These are phyloP conservation scores for Brotogeris chrysoptera DNA, from an alignment of 2,797 vertebrate genomes.

Conservation along the genomic window DNA sequence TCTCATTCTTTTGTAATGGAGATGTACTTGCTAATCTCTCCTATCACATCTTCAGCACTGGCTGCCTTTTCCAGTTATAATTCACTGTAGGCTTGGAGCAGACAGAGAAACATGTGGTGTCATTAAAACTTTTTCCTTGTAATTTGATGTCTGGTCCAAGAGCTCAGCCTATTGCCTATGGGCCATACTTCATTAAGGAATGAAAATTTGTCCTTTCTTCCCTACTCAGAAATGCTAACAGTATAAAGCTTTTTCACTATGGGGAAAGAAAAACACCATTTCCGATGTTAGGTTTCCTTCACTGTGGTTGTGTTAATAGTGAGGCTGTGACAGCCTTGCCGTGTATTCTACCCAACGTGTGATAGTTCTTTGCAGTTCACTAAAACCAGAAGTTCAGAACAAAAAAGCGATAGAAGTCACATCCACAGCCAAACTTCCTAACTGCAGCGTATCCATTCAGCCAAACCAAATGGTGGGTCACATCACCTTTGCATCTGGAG, in stretches of 20 bases:
- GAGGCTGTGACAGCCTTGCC: neutral
- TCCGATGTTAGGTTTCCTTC: neutral
- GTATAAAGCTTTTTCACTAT: neutral
- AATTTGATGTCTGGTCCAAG: neutral
- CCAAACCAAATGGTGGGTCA: neutral
- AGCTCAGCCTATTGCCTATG: neutral
- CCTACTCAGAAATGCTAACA: neutral
- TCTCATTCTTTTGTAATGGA: slow-evolving; percentile 24
- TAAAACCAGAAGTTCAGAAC: neutral
- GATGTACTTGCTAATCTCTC: slow-evolving; percentile 31
- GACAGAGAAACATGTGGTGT: neutral
- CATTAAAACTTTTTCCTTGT: slow-evolving; percentile 1
- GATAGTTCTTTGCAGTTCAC: neutral
- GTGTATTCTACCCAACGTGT: neutral
- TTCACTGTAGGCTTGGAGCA: neutral
- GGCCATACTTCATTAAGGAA: neutral
- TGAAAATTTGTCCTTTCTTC: neutral
- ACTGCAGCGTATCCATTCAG: neutral
- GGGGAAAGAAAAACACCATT: neutral
- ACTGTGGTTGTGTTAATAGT: neutral
- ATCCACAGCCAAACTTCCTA: neutral
- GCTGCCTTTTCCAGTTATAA: slow-evolving; percentile 23
- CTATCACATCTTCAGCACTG: neutral
- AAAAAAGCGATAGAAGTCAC: neutral
- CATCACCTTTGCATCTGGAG: neutral